These are phyloP conservation scores for Halyomorpha halys DNA, from an alignment of 1,140 invertebrate genomes.

Conservation along the genomic window DNA sequence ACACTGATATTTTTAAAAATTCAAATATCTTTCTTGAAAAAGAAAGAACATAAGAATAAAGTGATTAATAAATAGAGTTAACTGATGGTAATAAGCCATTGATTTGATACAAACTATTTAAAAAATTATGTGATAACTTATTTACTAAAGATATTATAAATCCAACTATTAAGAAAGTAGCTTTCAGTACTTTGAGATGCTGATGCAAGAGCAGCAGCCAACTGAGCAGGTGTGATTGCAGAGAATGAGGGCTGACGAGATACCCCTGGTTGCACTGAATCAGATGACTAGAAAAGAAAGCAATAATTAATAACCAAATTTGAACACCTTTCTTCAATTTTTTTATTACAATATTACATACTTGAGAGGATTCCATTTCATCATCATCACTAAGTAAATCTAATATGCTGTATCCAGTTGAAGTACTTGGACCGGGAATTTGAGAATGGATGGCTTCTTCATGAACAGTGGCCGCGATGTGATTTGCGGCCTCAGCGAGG, in stretches of 20 bases:
- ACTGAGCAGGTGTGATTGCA: constrained; percentile 41
- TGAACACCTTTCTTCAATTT: too few relatives aligned
- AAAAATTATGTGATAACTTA: too few relatives aligned
- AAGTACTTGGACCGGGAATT: constrained; percentile 32
- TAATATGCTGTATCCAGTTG: constrained; percentile 37
- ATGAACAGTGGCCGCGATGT: constrained; percentile 43
- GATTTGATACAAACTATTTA: too few relatives aligned
- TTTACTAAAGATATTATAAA: too few relatives aligned
- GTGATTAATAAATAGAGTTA: too few relatives aligned
- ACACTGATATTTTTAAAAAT: too few relatives aligned
- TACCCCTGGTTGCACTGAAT: constrained; percentile 36
- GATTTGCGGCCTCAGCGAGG: constrained; percentile 41
- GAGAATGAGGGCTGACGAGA: constrained; percentile 35
- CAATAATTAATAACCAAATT: too few relatives aligned
- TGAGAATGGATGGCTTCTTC: constrained; percentile 37
- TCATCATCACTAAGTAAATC: constrained; percentile 46
- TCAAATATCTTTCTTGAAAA: too few relatives aligned
- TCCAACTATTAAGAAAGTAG: too few relatives aligned
- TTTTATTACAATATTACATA: constrained; percentile 13
- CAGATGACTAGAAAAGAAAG: constrained; percentile 34
- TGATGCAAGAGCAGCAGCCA: constrained; percentile 41
- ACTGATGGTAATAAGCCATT: too few relatives aligned
- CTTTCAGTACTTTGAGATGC: constrained; percentile 30
- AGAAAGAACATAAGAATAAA: too few relatives aligned
- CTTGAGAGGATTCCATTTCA: constrained; percentile 46